Evolutionary conservation across 30 jellyfish, hydroid and myxozoan genomes (phyloP).

Genomic region (Nemopilema nomurai): DNA sequence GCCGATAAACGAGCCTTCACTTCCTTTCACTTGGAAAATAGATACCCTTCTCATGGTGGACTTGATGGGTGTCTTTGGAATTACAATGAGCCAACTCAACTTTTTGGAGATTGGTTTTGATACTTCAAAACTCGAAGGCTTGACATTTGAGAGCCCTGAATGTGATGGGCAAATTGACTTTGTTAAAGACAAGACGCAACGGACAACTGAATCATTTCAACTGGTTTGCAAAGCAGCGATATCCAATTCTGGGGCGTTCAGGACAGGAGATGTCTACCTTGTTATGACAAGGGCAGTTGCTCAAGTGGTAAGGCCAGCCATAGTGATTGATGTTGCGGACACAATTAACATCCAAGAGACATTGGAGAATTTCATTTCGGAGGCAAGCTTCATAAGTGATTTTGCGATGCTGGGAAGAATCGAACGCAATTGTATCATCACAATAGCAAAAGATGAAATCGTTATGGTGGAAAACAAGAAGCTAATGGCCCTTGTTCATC

Average conservation of each 20-base stretch:
- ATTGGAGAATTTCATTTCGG: background rate
- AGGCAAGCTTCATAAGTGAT: background rate
- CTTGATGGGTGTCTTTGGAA: slow-evolving; percentile 1
- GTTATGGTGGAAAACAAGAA: slow-evolving; percentile 9
- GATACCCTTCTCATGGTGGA: background rate
- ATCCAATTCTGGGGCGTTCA: background rate
- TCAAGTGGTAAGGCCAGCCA: background rate
- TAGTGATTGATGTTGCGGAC: slow-evolving; percentile 3
- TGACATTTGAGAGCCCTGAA: background rate
- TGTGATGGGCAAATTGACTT: background rate
- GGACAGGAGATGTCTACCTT: background rate
- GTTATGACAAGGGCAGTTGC: slow-evolving; percentile 11
- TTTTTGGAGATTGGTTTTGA: background rate
- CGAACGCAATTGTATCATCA: background rate
- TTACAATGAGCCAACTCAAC: background rate
- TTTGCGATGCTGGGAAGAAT: slow-evolving; percentile 7
- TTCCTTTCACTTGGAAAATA: background rate
- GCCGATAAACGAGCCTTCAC: background rate
- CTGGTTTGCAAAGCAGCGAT: background rate
- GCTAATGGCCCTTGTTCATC: background rate
- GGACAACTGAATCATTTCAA: background rate
- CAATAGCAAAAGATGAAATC: slow-evolving; percentile 18
- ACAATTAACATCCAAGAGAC: background rate
- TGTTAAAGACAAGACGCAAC: background rate
- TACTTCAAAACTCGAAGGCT: background rate